Evolutionary conservation across 2,797 vertebrate genomes (phyloP).

Genomic region (Cyprinodon diabolis): DNA sequence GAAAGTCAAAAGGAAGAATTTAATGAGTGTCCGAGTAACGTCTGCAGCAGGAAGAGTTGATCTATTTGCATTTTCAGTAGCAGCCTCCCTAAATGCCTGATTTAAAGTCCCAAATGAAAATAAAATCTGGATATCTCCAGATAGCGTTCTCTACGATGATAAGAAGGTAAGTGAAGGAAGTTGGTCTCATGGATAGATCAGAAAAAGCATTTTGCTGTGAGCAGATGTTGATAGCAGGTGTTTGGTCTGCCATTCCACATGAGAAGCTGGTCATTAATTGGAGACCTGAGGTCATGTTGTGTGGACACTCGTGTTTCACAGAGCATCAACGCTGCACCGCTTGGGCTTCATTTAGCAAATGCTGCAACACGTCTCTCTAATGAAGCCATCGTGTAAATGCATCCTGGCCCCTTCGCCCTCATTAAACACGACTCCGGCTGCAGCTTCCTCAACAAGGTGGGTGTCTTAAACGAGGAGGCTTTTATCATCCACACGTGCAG

Average conservation of each 20-base stretch:
- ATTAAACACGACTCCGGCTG: conserved; percentile 32
- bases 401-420: conserved; percentile 42
- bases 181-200: background rate
- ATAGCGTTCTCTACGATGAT: background rate
- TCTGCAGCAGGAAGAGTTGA: background rate
- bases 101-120: background rate
- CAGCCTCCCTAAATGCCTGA: background rate
- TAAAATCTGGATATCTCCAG: background rate
- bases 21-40: background rate
- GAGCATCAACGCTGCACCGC: background rate
- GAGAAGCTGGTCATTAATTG: conserved; percentile 62
- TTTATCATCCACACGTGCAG: no score
- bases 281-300: conserved; percentile 40
- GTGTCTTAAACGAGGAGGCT: conserved; percentile 2
- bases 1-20: no score
- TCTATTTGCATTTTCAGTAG: background rate
- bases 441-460: conserved; percentile 19
- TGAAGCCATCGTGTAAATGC: conserved; percentile 46
- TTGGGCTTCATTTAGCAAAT: conserved; percentile 47
- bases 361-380: conserved; percentile 46
- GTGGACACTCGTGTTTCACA: conserved; percentile 17
- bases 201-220: background rate
- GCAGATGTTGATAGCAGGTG: conserved; percentile 69
- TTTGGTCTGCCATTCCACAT: conserved; percentile 49
- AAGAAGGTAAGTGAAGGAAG: background rate